These are phyloP conservation scores for Epinotia demarniana DNA, from an alignment of 2,888 invertebrate genomes.

Conservation along the genomic window DNA sequence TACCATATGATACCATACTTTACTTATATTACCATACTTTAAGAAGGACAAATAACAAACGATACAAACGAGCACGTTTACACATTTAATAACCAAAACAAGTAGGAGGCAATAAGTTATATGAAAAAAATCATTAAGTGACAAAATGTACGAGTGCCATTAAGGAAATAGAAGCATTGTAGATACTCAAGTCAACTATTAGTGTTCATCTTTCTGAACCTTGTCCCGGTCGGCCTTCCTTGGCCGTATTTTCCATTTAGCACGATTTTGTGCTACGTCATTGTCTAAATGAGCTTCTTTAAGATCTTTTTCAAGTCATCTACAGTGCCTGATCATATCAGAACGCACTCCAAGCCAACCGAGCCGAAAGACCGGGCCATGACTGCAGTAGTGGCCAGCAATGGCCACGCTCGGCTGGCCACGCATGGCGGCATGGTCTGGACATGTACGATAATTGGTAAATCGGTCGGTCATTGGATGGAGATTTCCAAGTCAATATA, in stretches of 20 bases:
- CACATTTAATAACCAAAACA: too few relatives aligned
- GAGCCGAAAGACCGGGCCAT: background rate
- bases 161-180: too few relatives aligned
- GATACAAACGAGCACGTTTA: too few relatives aligned
- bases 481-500: background rate
- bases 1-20: too few relatives aligned
- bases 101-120: too few relatives aligned
- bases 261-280: background rate
- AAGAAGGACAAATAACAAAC: background rate
- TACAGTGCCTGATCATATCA: background rate
- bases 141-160: too few relatives aligned
- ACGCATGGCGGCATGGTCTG: constrained; percentile 10
- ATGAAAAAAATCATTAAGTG: too few relatives aligned
- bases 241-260: background rate
- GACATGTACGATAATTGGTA: constrained; percentile 32
- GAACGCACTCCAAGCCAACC: background rate
- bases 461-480: constrained; percentile 20
- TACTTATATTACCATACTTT: background rate
- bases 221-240: background rate
- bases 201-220: background rate
- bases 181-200: too few relatives aligned
- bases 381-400: constrained; percentile 7
- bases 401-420: constrained; percentile 21
- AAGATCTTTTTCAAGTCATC: background rate
- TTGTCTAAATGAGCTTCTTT: background rate